Base-by-base conservation (phyloP, 2,888 invertebrate species). In the Epistrophella euchroma region DNA sequence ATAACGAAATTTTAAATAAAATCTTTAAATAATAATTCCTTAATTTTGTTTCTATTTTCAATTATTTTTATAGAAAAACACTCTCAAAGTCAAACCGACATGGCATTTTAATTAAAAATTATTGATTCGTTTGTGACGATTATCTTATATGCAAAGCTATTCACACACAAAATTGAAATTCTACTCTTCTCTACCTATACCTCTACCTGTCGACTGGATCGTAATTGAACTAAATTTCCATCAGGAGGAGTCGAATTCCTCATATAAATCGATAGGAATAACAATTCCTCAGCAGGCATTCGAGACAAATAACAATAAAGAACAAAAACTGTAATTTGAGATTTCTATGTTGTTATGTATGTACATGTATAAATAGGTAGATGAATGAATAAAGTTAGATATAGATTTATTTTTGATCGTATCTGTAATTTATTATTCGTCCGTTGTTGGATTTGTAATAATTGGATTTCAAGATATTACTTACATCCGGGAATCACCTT, bases 91-190 rank as follows among this genome's bases (percentile, higher is more conserved):
- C 7, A 52, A 60, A 60, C 15, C 19, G 15, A 1, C 9, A n/a
- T 13, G 15, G 1, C 4, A 22, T 35, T 60, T 72, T 56, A 72
- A 72, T 72, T 72, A 56, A 72, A 60, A 60, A 60, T 15, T 60
- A 60, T 60, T 60, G 71, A 72, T 56, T 43, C 71, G 19, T 43
- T 71, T 71, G 55, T 32, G 56, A 71, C 56, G 71, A 58, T 56
- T 56, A 45, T 56, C 32, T 58, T 45, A 71, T 56, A 71, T 56
- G 25, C 71, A 71, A 71, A 58, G 71, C 56, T 19, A 32, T 47
- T 32, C 32, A 28, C 13, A 43, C 28, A 19, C 19, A 19, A 58
- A 35, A 60, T 60, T 60, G 60, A 60, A 60, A 37, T 60, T 60
- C 60, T 19, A 22, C 3, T n/a, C 13, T 37, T 6, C 19, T 37